Conservation (phyloP, 2,113 vertebrate species). For the Callipepla squamata region DNA sequence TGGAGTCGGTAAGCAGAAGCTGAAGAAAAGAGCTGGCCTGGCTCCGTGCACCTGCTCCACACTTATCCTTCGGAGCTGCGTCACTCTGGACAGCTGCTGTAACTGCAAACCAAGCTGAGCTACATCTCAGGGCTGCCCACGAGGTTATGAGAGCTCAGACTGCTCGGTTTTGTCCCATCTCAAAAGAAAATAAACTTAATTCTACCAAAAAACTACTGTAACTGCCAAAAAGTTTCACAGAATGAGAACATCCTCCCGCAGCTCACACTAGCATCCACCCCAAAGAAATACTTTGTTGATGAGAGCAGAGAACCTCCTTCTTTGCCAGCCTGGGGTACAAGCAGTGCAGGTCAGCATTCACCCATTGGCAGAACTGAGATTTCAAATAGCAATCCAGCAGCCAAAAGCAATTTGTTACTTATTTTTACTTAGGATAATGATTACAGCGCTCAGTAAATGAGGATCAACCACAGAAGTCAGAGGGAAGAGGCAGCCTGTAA, state of each 20-base stretch:
- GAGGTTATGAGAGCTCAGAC: not conserved
- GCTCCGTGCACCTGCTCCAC: not conserved
- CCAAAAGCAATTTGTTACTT: not conserved
- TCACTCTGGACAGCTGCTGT: not conserved
- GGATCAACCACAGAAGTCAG: not conserved
- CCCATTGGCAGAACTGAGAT: not conserved
- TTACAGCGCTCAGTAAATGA: not conserved
- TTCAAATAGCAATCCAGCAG: not conserved
- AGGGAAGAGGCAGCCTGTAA: not conserved
- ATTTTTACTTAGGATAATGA: not conserved
- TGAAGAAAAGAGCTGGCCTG: not conserved
- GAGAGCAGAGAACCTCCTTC: not conserved
- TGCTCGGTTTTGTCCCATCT: not conserved
- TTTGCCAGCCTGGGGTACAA: not conserved
- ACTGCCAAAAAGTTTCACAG: not conserved
- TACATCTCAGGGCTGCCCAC: not conserved
- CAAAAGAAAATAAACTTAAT: not conserved
- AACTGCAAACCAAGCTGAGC: not conserved
- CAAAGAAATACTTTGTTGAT: not conserved
- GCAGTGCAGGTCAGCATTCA: not conserved
- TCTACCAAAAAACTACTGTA: not conserved
- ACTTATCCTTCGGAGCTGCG: not conserved
- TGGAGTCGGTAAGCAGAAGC: not conserved
- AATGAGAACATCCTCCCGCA: not conserved
- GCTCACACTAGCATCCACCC: fast-evolving